phyloP scores from a whole-genome alignment of 2,113 vertebrate genomes.

The Motacilla alba region DNA sequence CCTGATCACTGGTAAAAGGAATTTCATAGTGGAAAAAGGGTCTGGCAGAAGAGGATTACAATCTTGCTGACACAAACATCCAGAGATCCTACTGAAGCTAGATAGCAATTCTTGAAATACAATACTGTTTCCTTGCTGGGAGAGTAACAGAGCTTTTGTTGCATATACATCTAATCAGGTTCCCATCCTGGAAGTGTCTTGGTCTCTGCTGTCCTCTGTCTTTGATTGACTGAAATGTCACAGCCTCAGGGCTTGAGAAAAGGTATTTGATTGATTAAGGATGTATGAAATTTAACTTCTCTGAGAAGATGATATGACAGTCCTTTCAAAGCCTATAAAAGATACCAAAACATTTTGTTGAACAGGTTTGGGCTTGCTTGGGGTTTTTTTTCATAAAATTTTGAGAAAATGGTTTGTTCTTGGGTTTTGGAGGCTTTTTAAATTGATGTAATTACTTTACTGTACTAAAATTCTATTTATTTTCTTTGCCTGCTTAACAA shows the following conservation, averaged over 20 bases:
- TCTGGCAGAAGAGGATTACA: not conserved
- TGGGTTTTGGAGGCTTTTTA: not conserved
- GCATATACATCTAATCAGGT: not conserved
- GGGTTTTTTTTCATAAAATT: not conserved
- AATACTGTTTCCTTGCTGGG: not conserved
- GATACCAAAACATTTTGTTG: not conserved
- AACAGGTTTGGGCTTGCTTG: not conserved
- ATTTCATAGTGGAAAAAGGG: not conserved
- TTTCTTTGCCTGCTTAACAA: not conserved
- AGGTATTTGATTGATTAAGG: not conserved
- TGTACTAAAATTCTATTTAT: not conserved
- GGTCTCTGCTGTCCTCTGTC: not conserved
- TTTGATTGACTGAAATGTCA: constrained; percentile 5
- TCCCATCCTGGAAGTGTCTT: not conserved
- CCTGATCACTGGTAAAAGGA: not conserved
- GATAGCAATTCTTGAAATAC: not conserved
- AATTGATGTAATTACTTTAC: not conserved
- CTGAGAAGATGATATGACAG: not conserved
- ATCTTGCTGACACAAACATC: not conserved
- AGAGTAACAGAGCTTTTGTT: not conserved
- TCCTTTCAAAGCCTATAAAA: not conserved
- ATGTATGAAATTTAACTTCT: not conserved
- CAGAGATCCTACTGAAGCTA: not conserved
- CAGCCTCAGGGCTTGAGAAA: not conserved
- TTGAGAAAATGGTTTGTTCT: not conserved